These are phyloP conservation scores for Anadara kagoshimensis DNA, from an alignment of 1,140 invertebrate species.

Conservation along the genomic window DNA sequence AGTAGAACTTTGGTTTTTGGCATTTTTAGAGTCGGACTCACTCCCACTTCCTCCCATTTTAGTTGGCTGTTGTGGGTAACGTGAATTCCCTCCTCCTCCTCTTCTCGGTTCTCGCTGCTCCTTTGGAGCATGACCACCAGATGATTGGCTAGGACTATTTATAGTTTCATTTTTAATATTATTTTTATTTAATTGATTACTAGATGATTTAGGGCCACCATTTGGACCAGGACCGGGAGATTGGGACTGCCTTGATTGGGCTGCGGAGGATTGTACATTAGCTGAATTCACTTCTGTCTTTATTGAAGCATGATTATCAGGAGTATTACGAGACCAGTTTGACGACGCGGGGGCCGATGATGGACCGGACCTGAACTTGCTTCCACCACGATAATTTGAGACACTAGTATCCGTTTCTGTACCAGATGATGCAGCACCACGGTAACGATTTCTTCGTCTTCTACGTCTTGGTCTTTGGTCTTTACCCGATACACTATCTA, in stretches of 20 bases:
- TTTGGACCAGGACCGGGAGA: slow-evolving; percentile 16
- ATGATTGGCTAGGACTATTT: slow-evolving; percentile 12
- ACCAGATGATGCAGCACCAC: slow-evolving; percentile 63
- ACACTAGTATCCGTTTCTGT: slow-evolving; percentile 71
- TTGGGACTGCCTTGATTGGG: slow-evolving; percentile 2
- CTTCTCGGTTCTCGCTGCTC: slow-evolving; percentile 47
- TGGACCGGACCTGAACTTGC: slow-evolving; percentile 13
- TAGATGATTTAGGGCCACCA: slow-evolving; percentile 9
- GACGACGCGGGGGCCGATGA: slow-evolving; percentile 5
- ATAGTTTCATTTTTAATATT: slow-evolving; percentile 20
- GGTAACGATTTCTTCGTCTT: slow-evolving; percentile 49
- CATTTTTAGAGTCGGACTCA: slow-evolving; percentile 59
- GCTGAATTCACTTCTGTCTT: slow-evolving; percentile 19
- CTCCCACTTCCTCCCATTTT: slow-evolving; percentile 56
- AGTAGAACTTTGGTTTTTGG: slow-evolving; percentile 48
- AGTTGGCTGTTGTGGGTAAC: slow-evolving; percentile 14
- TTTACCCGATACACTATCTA: slow-evolving; percentile 19
- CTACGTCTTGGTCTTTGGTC: slow-evolving; percentile 51
- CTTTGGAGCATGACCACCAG: slow-evolving; percentile 33
- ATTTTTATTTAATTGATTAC: slow-evolving; percentile 22
- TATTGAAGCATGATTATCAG: slow-evolving; percentile 16
- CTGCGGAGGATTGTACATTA: slow-evolving; percentile 11
- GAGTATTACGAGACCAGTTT: slow-evolving; percentile 16
- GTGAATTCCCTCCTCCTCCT: not conserved
- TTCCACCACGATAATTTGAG: slow-evolving; percentile 57